Evolutionary conservation across 1,140 invertebrate genomes (phyloP), one percentile per base, ranked within the genome.

Genomic region (Pseudomyrmex pallidus): DNA sequence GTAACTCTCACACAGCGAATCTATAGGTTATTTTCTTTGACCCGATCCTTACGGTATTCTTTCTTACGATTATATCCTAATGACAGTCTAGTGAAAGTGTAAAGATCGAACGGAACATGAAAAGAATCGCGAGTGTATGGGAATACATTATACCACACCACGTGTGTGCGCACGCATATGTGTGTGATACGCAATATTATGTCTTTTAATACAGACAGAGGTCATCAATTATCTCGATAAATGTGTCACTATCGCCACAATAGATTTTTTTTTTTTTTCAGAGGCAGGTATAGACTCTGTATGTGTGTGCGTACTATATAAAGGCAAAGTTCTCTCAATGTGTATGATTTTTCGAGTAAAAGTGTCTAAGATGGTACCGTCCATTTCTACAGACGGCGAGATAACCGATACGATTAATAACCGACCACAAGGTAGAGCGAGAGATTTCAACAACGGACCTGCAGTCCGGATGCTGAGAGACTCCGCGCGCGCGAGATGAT

Each of bases 321-420:
- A 35, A 46, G 20, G n/a, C n/a, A 12, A 77, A 67, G 57, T 67
- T 25, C 13, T 25, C 13, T 35, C 35, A 35, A 7, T 35, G 5
- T 35, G 15, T 46, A 22, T 9, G 13, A 4, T 68, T 35, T 35
- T 68, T 57, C 35, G 17, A 57, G 48, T 68, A 54, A 35, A 35
- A 78, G 35, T 57, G 35, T 13, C 50, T 63, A 44, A 52, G 61
- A 64, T 20, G 54, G 54, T 7, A n/a, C 76, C 25, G 17, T 25
- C 64, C 15, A 48, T 80, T 70, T 80, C 35, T 54, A 57, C 52
- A 52, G 20, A 44, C 35, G 20, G 13, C 48, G 44, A 59, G 76
- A 78, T 68, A 78, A 59, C 17, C 3, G 66, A 80, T 80, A 72
- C 70, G 76, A 70, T 80, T 80, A 70, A 80, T 80, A 80, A 61